These are phyloP conservation scores for Dipus sagitta DNA, from an alignment of 2,797 vertebrate genomes.

Conservation along the genomic window DNA sequence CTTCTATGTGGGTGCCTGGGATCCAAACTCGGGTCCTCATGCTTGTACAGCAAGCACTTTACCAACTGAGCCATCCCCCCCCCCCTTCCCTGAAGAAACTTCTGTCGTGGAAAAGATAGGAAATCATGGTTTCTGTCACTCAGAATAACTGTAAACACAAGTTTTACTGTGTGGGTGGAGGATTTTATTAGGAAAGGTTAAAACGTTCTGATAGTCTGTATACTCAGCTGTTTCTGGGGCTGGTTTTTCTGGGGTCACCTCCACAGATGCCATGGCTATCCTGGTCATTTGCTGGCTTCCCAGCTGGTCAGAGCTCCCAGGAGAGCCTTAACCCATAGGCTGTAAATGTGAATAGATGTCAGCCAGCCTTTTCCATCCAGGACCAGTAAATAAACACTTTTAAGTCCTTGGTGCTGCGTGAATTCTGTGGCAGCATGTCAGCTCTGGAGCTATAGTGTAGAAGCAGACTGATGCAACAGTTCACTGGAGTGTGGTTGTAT, in stretches of 20 bases:
- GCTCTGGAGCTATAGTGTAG: rapidly evolving
- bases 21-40: too few relatives aligned
- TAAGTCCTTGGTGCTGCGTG: neutral
- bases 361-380: neutral
- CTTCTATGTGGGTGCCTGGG: too few relatives aligned
- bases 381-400: neutral
- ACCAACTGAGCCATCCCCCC: too few relatives aligned
- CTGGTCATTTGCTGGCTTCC: neutral
- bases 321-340: neutral
- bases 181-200: neutral
- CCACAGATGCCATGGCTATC: rapidly evolving
- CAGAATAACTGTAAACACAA: slow-evolving; percentile 10
- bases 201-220: neutral
- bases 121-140: slow-evolving; percentile 35
- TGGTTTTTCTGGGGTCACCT: rapidly evolving
- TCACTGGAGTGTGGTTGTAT: rapidly evolving
- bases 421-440: too few relatives aligned
- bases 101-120: neutral
- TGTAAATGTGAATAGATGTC: neutral
- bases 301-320: neutral
- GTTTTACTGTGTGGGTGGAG: neutral
- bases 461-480: rapidly evolving
- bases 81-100: too few relatives aligned
- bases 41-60: too few relatives aligned
- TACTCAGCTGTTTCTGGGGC: rapidly evolving